A percentile compares a stretch with the other conserved stretches of the same genome.
Conservation (phyloP, 2,113 vertebrate species). For the Rhea pennata region DNA sequence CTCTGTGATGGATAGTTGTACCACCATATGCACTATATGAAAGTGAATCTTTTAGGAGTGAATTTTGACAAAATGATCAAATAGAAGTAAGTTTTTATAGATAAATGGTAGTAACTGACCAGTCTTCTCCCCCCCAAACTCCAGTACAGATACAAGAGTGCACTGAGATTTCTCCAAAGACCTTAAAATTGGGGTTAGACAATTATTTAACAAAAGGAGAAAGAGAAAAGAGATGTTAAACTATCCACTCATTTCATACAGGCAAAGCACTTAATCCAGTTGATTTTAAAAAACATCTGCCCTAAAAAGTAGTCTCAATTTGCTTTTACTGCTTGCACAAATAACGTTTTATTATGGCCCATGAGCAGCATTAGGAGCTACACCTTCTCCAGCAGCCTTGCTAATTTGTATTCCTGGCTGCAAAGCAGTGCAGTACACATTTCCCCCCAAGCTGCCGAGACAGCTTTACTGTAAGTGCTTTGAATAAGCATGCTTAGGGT, state of each 20-base stretch:
- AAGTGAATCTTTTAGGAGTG: background rate
- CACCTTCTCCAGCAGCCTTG: background rate
- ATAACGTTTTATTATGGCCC: background rate
- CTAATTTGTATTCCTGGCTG: background rate
- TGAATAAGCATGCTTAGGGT: rapidly evolving
- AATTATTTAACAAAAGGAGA: background rate
- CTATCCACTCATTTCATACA: background rate
- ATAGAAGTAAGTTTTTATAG: background rate
- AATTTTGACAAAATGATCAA: background rate
- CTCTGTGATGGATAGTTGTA: background rate
- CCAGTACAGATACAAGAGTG: background rate
- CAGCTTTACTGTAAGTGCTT: background rate
- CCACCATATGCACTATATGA: background rate
- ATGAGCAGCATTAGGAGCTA: background rate
- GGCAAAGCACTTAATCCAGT: background rate
- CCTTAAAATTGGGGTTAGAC: background rate
- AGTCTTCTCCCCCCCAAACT: background rate
- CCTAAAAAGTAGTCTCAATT: background rate
- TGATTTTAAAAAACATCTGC: background rate
- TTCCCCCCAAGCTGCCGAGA: rapidly evolving
- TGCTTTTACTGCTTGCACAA: background rate
- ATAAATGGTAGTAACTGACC: background rate
- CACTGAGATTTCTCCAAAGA: background rate
- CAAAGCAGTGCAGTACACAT: background rate
- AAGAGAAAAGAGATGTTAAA: background rate